Evolutionary conservation across 2,113 vertebrate genomes (phyloP), one percentile per base, ranked within the genome.

Genomic region (Pogonocichla stellata): DNA sequence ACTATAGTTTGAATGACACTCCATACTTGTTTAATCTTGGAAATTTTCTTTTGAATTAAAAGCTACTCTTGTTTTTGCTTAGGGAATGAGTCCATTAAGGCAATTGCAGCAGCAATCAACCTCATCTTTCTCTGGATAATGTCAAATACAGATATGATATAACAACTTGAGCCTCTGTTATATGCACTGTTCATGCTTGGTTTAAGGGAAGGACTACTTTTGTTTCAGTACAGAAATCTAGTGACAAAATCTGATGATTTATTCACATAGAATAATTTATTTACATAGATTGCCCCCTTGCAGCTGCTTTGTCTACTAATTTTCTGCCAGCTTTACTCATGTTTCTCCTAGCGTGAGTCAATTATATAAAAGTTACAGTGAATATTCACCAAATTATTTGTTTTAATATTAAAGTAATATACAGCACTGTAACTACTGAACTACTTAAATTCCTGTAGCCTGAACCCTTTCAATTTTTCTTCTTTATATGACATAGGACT

Each of bases 371-470:
- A 78, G 82, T 86, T 90, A 50, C 24, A 77, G 73, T 78, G 82
- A 94, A 85, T 88, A 82, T 84, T 80, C 50, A 73, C 54, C 75
- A 92, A 95, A 94, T 96, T 93, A 95, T 92, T 97, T 96, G 86
- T 93, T 96, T 82, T 79, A 96, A 85, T 94, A 66, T 64, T 95
- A 85, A 96, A 92, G 43, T 93, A 94, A 96, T 90, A 93, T 93
- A 87, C n/a, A 73, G 29, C 61, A 34, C 40, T 82, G 47, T 77
- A 95, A 64, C 53, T 75, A 91, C 71, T 85, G 53, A 82, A 42
- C 57, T 82, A 93, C 94, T 96, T 96, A 95, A 90, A 38, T 56
- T 93, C 88, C 69, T 97, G 34, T 85, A 58, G 54, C 19, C 36
- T 87, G 45, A 91, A 85, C 61, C 28, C n/a, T 95, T 97, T 90